These are phyloP conservation scores for Pangasius sanitwongsei DNA, from an alignment of 2,797 vertebrate species.

Conservation along the genomic window DNA sequence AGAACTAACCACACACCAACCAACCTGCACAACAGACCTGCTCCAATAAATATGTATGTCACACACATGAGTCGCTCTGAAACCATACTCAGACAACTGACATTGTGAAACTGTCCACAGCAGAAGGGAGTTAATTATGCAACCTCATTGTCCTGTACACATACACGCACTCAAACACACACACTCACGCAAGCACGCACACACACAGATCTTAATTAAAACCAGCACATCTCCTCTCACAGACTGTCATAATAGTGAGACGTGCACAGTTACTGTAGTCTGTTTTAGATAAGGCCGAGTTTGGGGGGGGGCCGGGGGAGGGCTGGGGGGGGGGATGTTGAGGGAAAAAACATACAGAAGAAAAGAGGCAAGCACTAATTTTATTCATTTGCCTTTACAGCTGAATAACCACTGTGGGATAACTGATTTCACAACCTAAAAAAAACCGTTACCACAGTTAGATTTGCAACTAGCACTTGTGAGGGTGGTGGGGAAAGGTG, in stretches of 20 bases:
- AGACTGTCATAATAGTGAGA: conserved; percentile 39
- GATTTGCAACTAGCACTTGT: conserved; percentile 65
- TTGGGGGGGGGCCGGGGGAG: conserved; percentile 54
- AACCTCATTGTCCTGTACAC: conserved; percentile 43
- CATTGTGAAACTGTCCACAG: conserved; percentile 19
- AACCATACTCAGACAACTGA: conserved; percentile 49
- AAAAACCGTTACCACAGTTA: conserved; percentile 66
- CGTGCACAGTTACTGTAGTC: conserved; percentile 60
- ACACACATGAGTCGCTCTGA: conserved; percentile 69
- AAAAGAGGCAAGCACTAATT: conserved; percentile 75
- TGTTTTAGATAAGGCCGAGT: conserved; percentile 68
- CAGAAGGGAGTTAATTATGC: conserved; percentile 27
- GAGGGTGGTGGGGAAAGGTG: conserved; percentile 75
- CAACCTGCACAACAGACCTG: conserved; percentile 68
- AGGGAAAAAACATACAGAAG: conserved; percentile 68
- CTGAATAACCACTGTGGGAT: conserved; percentile 76
- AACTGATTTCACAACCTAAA: conserved; percentile 79
- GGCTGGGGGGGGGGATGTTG: conserved; percentile 47
- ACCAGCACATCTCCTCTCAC: conserved; percentile 48
- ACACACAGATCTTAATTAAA: conserved; percentile 52
- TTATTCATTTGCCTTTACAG: conserved; percentile 79
- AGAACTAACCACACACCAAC: conserved; percentile 66
- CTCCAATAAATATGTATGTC: conserved; percentile 76
- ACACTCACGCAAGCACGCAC: conserved; percentile 44
- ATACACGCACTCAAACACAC: conserved; percentile 41